Conservation (phyloP, 2,888 invertebrate species). For the Schizaphis graminum region DNA sequence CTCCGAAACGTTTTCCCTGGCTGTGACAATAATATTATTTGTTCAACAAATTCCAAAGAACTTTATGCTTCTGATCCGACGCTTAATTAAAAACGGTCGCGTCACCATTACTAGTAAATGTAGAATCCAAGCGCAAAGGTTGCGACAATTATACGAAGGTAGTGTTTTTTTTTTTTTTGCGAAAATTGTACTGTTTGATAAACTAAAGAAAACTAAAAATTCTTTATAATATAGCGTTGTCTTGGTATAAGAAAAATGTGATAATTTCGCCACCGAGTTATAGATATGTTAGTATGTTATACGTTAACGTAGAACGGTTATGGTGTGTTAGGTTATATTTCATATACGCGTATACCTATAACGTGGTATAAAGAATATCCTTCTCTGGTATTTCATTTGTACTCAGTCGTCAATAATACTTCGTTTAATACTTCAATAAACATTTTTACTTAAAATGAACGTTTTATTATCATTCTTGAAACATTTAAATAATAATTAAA, state of each 20-base stretch:
- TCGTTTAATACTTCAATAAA: neutral
- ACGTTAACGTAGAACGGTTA: neutral
- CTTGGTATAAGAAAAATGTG: neutral
- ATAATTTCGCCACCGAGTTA: neutral
- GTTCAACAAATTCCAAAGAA: neutral
- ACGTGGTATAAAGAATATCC: neutral
- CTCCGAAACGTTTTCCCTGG: neutral
- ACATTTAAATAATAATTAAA: neutral
- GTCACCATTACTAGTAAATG: neutral
- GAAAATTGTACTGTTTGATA: neutral
- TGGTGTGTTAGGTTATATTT: neutral
- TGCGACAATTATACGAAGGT: neutral
- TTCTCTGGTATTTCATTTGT: neutral
- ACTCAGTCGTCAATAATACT: neutral
- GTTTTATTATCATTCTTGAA: neutral
- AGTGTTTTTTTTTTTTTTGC: neutral
- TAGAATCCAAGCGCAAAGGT: neutral
- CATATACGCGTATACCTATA: neutral
- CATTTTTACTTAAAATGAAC: neutral
- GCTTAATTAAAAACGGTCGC: neutral
- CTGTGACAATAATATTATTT: neutral
- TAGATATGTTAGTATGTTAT: neutral
- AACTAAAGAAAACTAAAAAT: neutral
- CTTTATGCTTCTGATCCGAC: neutral
- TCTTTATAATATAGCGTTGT: neutral